Conservation (phyloP, 2,888 invertebrate species). For the Drosophila meridionalis region DNA sequence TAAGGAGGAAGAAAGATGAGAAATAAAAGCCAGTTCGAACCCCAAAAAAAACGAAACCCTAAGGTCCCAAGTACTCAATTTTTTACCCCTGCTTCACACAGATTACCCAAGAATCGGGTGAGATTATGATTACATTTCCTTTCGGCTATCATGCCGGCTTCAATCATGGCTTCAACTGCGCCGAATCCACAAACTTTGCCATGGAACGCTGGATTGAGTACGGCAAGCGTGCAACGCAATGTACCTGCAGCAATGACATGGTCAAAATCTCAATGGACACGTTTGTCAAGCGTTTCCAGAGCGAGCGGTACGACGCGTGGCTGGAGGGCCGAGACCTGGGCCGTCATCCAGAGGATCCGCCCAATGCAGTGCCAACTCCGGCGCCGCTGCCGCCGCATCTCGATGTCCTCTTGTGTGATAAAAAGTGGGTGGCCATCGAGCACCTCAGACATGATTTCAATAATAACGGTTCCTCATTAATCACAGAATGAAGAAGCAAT, state of each 20-base stretch:
- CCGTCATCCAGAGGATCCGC: slow-evolving; percentile 96
- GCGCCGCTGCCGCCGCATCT: slow-evolving; percentile 93
- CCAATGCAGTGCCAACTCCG: slow-evolving; percentile 87
- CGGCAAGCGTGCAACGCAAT: slow-evolving; percentile 95
- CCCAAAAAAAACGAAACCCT: no score
- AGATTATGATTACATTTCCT: slow-evolving; percentile 99
- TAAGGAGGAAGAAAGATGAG: neutral
- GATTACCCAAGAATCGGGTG: slow-evolving; percentile 97
- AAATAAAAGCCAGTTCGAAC: neutral
- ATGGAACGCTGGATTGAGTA: slow-evolving; percentile 99
- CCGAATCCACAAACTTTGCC: slow-evolving; percentile 99
- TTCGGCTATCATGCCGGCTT: slow-evolving; percentile 99
- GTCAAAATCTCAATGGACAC: slow-evolving; percentile 99
- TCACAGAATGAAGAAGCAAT: slow-evolving; percentile 85
- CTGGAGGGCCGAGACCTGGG: slow-evolving; percentile 95
- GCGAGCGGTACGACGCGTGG: slow-evolving; percentile 95
- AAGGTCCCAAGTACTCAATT: slow-evolving; percentile 2
- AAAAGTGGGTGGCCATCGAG: slow-evolving; percentile 87
- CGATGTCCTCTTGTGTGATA: slow-evolving; percentile 91
- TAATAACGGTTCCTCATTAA: neutral
- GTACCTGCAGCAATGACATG: slow-evolving; percentile 95
- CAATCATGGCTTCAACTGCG: slow-evolving; percentile 99
- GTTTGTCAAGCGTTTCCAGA: slow-evolving; percentile 97
- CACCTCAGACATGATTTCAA: no score
- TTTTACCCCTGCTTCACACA: slow-evolving; percentile 72